A percentile compares a stretch with the other conserved stretches of the same genome.
phyloP scores from a whole-genome alignment of 2,888 invertebrate genomes.

The Celastrina argiolus region DNA sequence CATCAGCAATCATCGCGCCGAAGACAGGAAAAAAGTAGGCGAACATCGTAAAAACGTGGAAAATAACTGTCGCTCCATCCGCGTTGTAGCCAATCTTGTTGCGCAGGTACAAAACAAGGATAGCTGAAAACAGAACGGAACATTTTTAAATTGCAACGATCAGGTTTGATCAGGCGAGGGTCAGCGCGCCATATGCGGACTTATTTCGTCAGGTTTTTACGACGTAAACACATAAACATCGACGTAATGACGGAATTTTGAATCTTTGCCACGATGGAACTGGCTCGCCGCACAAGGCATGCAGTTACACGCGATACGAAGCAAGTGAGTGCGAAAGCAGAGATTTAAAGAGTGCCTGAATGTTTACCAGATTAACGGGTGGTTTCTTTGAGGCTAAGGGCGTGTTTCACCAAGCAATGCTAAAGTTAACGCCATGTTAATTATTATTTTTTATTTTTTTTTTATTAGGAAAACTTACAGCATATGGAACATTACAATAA shows the following conservation, averaged over 20 bases:
- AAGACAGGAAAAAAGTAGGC: conserved; percentile 93
- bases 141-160: conserved; percentile 12
- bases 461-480: too few relatives aligned
- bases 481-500: too few relatives aligned
- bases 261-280: too few relatives aligned
- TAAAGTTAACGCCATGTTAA: too few relatives aligned
- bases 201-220: conserved; percentile 16
- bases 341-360: too few relatives aligned
- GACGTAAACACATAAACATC: conserved; percentile 12
- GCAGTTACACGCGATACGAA: too few relatives aligned
- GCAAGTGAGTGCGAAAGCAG: too few relatives aligned
- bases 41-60: conserved; percentile 92
- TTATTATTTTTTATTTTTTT: too few relatives aligned
- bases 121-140: conserved; percentile 80
- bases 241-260: not conserved
- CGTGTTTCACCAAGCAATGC: too few relatives aligned
- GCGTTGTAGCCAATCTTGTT: conserved; percentile 85
- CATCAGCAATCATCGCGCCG: conserved; percentile 96
- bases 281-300: too few relatives aligned
- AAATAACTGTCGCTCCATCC: conserved; percentile 89
- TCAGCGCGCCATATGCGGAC: conserved; percentile 11
- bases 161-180: conserved; percentile 11
- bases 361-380: too few relatives aligned
- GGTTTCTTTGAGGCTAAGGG: too few relatives aligned
- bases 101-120: conserved; percentile 91